A percentile compares a stretch with the other conserved stretches of the same genome.
Evolutionary conservation across 2,113 vertebrate species (phyloP).

Genomic region (Athene noctua): DNA sequence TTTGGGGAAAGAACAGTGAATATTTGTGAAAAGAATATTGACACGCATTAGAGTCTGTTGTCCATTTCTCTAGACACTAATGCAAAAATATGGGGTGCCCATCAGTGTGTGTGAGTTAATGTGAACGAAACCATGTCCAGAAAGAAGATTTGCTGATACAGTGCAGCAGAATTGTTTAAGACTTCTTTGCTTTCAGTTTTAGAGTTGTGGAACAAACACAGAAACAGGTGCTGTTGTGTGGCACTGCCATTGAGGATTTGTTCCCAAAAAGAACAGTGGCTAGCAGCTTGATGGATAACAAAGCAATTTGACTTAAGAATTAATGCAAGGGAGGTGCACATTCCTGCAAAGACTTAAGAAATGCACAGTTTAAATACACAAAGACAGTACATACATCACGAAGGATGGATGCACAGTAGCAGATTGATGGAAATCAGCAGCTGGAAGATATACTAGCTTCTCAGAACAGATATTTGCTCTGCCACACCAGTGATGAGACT

Average conservation of each 20-base stretch:
- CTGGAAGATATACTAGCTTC: neutral
- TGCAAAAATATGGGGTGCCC: neutral
- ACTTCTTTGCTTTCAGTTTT: neutral
- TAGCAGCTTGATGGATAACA: neutral
- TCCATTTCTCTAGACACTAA: neutral
- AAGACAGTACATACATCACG: too few species aligned
- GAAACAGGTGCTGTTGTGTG: neutral
- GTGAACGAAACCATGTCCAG: neutral
- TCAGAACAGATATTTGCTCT: neutral
- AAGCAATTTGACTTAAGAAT: neutral
- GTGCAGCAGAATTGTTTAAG: neutral
- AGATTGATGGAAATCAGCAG: neutral
- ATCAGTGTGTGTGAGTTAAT: neutral
- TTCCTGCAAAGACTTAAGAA: neutral
- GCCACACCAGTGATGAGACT: rapidly evolving
- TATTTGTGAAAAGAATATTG: neutral
- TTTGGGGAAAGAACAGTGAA: neutral
- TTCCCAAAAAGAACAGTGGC: neutral
- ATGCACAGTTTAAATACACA: neutral
- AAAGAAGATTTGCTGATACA: neutral
- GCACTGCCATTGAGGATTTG: neutral
- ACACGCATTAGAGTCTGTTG: neutral
- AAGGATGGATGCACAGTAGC: neutral
- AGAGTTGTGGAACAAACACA: neutral
- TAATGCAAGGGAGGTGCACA: neutral